Conservation (phyloP, 2,113 vertebrate species). For the Poecile atricapillus region DNA sequence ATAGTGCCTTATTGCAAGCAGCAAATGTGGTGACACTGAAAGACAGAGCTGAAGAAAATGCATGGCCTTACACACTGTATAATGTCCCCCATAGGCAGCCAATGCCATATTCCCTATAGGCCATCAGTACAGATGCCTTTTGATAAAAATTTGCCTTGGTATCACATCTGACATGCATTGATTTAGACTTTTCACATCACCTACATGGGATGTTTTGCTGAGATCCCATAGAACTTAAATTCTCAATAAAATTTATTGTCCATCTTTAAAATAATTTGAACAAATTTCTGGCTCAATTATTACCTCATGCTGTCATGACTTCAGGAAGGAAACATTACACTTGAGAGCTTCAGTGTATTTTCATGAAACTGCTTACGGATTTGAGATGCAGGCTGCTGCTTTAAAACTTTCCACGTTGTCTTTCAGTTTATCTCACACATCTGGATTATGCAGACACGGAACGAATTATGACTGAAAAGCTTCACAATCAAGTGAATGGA, state of each 20-base stretch:
- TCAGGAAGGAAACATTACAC: neutral
- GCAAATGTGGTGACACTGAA: neutral
- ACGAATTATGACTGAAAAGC: conserved; percentile 98
- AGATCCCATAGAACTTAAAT: neutral
- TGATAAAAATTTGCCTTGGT: neutral
- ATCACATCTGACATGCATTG: rapidly evolving
- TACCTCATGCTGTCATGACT: neutral
- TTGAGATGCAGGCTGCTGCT: neutral
- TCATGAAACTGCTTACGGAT: neutral
- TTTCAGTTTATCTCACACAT: conserved; percentile 95
- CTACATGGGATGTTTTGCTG: neutral
- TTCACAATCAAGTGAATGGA: conserved; percentile 98
- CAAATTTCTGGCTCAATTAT: no score
- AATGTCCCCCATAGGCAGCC: neutral
- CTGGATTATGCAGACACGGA: conserved; percentile 98
- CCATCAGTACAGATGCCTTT: neutral
- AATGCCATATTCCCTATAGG: neutral
- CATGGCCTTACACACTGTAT: no score
- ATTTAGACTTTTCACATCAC: neutral
- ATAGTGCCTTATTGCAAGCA: neutral
- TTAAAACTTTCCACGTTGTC: neutral
- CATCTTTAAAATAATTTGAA: neutral
- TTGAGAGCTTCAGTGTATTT: neutral
- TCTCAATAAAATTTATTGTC: neutral
- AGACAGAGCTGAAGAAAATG: neutral